phyloP scores from a whole-genome alignment of 2,888 invertebrate species.

The Lasiommata megera region DNA sequence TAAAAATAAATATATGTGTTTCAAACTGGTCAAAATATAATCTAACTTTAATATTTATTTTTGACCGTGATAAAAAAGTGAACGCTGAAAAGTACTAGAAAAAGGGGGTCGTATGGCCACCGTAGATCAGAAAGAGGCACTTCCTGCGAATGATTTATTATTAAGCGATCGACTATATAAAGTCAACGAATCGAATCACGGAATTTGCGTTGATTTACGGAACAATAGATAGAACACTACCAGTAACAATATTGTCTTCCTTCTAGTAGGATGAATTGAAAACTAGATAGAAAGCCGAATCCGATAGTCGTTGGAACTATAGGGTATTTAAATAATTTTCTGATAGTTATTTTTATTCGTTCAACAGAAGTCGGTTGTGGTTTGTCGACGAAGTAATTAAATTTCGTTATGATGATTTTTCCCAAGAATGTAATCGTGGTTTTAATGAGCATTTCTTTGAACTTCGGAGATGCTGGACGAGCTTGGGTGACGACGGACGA shows the following conservation, averaged over 20 bases:
- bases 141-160: slow-evolving; percentile 22
- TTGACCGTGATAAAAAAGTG: background rate
- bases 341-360: background rate
- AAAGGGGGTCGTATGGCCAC: background rate
- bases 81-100: background rate
- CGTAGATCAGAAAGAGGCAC: slow-evolving; percentile 5
- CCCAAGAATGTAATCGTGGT: background rate
- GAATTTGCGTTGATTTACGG: slow-evolving; percentile 6
- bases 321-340: slow-evolving; percentile 1
- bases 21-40: too few relatives aligned
- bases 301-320: background rate
- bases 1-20: too few relatives aligned
- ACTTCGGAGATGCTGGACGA: slow-evolving; percentile 23
- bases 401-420: slow-evolving; percentile 10
- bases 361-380: background rate
- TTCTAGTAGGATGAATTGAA: slow-evolving; percentile 7
- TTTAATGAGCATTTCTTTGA: slow-evolving; percentile 15
- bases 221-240: slow-evolving; percentile 12
- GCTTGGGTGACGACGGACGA: slow-evolving; percentile 61
- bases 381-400: background rate
- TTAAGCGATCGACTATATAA: slow-evolving; percentile 11
- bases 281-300: too few relatives aligned
- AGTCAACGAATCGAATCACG: slow-evolving; percentile 7
- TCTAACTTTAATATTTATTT: too few relatives aligned
- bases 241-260: slow-evolving; percentile 14